A percentile compares a stretch with the other conserved stretches of the same genome.
These are phyloP conservation scores for Phylloscopus trochilus DNA, from an alignment of 2,113 vertebrate genomes.

Conservation along the genomic window DNA sequence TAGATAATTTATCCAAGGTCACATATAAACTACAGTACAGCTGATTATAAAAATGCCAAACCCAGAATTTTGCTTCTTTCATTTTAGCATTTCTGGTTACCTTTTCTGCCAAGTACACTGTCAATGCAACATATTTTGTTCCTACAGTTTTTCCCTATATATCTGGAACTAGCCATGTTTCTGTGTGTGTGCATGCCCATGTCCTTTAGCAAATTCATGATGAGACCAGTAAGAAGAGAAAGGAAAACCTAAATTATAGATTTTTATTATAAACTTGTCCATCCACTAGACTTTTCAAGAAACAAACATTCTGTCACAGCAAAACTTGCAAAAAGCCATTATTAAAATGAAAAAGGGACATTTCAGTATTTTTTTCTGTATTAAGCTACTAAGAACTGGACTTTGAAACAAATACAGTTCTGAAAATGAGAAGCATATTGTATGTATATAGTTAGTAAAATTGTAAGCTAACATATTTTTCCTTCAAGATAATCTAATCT, in stretches of 20 bases:
- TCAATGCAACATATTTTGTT: neutral
- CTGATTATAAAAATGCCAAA: neutral
- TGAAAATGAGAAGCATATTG: neutral
- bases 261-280: no score
- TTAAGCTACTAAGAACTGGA: neutral
- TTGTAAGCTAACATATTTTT: neutral
- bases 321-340: neutral
- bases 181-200: accelerated
- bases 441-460: neutral
- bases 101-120: neutral
- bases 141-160: neutral
- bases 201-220: neutral
- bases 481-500: neutral
- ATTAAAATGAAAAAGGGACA: neutral
- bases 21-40: neutral
- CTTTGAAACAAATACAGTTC: neutral
- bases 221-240: neutral
- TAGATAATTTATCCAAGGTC: neutral
- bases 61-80: neutral
- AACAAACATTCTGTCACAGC: neutral
- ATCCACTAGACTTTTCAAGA: neutral
- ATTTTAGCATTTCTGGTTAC: neutral
- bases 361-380: neutral
- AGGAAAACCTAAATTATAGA: neutral
- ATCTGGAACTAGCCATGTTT: neutral